Base-by-base conservation (phyloP, 1,140 invertebrate species). In the Cherax quadricarinatus region DNA sequence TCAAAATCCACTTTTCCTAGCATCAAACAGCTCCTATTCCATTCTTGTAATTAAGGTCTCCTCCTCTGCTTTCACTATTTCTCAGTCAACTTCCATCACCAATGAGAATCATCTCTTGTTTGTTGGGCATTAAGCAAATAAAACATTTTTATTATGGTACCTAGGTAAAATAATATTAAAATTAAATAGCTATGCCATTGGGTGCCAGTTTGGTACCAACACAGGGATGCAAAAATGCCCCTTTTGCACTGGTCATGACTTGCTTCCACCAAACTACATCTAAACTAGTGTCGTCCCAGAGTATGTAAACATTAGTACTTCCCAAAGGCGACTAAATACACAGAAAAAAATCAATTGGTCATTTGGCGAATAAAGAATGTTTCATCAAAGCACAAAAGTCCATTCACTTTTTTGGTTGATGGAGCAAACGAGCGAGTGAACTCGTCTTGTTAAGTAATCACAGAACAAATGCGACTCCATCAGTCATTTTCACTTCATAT, bases 351-450 rank as follows among this genome's bases (percentile, higher is more conserved):
- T 60, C n/a, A 73, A 30, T 70, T 86, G 79, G 89, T 86, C 89
- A 91, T 81, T 91, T 91, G 82, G 83, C 78, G 75, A 91, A 91
- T 66, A 91, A 81, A 86, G 78, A 88, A 89, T 86, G 51, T 30
- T 75, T 73, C 48, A 60, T 79, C 81, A 62, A 79, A 90, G 82
- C 89, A 85, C 82, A 86, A 79, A 30, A 62, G 89, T 91, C 51
- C 89, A 80, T 86, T 91, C 89, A 86, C 73, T 91, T 62, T 91
- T 91, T 91, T 91, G 89, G 89, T 91, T 75, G 89, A 91, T 91
- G 89, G 89, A 86, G 83, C 86, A 75, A 91, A 80, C 57, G 84
- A 91, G 89, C 75, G 62, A 53, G 24, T 78, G 73, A 85, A 85
- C 89, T 90, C 89, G 60, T 89, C 48, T 66, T 48, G 21, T 78